These are phyloP conservation scores for Pectinophora gossypiella DNA, from an alignment of 1,140 invertebrate species.

Conservation along the genomic window DNA sequence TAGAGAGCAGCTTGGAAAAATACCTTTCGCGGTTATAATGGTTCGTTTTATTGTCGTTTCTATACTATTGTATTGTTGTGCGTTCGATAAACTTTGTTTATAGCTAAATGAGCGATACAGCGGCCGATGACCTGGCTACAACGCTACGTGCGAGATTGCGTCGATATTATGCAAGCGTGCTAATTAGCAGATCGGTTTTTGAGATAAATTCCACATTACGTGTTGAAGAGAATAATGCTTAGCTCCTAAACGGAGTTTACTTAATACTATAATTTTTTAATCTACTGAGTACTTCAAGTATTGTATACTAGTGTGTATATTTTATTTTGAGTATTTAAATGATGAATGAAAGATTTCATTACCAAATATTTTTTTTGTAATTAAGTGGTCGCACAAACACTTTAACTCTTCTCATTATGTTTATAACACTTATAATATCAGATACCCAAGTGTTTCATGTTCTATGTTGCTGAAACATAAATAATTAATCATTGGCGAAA, in stretches of 20 bases:
- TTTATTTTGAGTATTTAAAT: background rate
- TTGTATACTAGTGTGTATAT: too few species aligned
- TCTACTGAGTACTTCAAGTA: too few species aligned
- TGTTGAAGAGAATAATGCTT: background rate
- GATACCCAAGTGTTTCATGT: too few species aligned
- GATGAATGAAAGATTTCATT: background rate
- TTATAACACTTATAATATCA: too few species aligned
- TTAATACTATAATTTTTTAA: too few species aligned
- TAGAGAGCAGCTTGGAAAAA: conserved; percentile 34
- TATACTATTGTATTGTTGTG: background rate
- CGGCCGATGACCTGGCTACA: background rate
- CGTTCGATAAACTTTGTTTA: conserved; percentile 3
- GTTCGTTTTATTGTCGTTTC: background rate
- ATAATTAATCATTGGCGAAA: too few species aligned
- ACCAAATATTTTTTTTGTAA: too few species aligned
- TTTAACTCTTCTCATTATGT: too few species aligned
- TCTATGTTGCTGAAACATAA: too few species aligned
- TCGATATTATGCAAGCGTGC: background rate
- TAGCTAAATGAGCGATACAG: background rate
- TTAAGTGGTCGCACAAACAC: too few species aligned
- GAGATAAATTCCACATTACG: background rate
- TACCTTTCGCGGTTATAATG: conserved; percentile 26
- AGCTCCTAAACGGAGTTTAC: background rate
- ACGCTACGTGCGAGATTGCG: background rate
- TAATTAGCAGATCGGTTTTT: background rate